A percentile compares a stretch with the other conserved stretches of the same genome.
These are phyloP conservation scores for Pavo muticus DNA, from an alignment of 2,113 vertebrate genomes.

Conservation along the genomic window DNA sequence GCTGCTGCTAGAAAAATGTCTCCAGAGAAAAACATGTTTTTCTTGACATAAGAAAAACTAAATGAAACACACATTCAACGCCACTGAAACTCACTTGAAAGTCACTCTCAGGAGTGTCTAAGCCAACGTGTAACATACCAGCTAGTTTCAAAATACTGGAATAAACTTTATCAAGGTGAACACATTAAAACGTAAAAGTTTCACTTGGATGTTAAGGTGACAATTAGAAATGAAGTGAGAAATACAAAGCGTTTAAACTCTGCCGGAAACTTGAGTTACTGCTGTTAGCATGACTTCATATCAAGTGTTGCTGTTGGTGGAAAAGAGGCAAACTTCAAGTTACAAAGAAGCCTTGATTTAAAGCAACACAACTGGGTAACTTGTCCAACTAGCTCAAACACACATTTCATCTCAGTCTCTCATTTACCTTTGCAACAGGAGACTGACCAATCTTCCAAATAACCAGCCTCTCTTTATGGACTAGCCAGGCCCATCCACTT, in stretches of 20 bases:
- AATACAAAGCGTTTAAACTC: not conserved
- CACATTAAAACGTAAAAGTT: not conserved
- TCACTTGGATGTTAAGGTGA: not conserved
- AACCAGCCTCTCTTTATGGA: slow-evolving; percentile 89
- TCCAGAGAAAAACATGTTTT: not conserved
- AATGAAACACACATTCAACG: not conserved
- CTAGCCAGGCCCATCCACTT: slow-evolving; percentile 94
- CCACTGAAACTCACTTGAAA: not conserved
- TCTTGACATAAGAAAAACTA: not conserved
- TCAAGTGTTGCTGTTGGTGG: accelerated
- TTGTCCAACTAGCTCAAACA: not conserved
- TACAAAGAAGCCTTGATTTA: not conserved
- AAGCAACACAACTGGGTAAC: not conserved
- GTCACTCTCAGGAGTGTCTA: not conserved
- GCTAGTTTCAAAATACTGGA: not conserved
- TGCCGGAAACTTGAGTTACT: not conserved
- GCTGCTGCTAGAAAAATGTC: not conserved
- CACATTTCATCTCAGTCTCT: not conserved
- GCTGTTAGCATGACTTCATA: not conserved
- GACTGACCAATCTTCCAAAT: slow-evolving; percentile 95
- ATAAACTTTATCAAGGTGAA: not conserved
- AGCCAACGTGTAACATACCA: not conserved
- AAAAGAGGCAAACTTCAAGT: not conserved
- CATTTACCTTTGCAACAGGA: slow-evolving; percentile 89
- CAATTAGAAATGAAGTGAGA: not conserved